Evolutionary conservation across 2,888 invertebrate species (phyloP).

Genomic region (Idaea dimidiata): DNA sequence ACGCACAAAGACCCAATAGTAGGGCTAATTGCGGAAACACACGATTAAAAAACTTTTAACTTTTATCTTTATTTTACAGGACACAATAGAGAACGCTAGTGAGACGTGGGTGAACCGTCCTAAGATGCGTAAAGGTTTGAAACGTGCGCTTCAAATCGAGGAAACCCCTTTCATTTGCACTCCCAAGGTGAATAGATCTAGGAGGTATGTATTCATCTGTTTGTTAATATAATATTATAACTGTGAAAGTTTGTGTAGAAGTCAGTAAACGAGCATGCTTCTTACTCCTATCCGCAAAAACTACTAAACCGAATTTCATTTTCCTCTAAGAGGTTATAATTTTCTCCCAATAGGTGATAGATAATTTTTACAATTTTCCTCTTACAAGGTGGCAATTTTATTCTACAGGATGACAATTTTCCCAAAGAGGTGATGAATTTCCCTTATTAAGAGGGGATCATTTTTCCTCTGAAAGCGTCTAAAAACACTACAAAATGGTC

Average conservation of each 20-base stretch:
- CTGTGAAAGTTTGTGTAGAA: neutral
- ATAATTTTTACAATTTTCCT: neutral
- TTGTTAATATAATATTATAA: neutral
- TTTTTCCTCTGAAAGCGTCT: too few species aligned
- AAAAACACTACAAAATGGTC: too few species aligned
- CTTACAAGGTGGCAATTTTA: neutral
- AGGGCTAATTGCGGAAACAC: too few species aligned
- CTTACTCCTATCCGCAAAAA: neutral
- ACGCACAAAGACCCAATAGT: too few species aligned
- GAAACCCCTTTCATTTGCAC: slow-evolving; percentile 83
- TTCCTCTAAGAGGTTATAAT: neutral
- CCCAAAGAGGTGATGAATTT: neutral
- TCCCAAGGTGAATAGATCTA: slow-evolving; percentile 63
- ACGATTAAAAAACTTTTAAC: too few species aligned
- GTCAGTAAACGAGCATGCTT: neutral
- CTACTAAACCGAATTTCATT: neutral
- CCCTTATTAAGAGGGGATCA: neutral
- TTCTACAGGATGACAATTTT: too few species aligned
- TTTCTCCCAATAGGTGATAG: neutral
- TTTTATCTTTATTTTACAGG: slow-evolving; percentile 40
- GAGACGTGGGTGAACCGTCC: slow-evolving; percentile 70
- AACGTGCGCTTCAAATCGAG: slow-evolving; percentile 70
- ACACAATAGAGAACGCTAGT: slow-evolving; percentile 73
- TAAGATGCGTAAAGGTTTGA: slow-evolving; percentile 59
- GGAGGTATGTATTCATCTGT: slow-evolving; percentile 49